phyloP scores from a whole-genome alignment of 2,113 vertebrate species.

The Pygoscelis antarcticus region DNA sequence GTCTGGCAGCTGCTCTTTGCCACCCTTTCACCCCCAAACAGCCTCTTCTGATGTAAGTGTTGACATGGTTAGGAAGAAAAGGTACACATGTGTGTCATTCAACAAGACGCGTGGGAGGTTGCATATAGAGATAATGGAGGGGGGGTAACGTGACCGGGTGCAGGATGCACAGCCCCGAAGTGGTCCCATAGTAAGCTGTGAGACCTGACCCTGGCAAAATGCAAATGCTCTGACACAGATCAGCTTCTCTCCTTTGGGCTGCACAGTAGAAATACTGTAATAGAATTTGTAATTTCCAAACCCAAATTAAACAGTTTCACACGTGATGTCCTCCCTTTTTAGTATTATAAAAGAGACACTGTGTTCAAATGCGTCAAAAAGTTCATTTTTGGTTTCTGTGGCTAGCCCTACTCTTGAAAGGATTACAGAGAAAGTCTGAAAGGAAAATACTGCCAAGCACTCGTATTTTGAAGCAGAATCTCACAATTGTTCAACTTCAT shows the following conservation, averaged over 20 bases:
- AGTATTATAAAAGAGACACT: not conserved
- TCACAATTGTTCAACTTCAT: not conserved
- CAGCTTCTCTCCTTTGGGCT: not conserved
- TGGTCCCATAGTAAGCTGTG: not conserved
- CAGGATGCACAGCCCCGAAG: not conserved
- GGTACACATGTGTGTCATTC: fast-evolving
- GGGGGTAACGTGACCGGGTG: fast-evolving
- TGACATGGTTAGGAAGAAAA: not conserved
- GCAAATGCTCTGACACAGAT: not conserved
- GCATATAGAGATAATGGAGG: not conserved
- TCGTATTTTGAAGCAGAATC: not conserved
- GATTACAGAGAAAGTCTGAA: not conserved
- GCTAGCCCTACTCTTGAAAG: not conserved
- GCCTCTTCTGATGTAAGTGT: not conserved
- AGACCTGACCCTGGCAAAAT: not conserved
- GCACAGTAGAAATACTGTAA: not conserved
- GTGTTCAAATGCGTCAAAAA: not conserved
- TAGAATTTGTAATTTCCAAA: not conserved
- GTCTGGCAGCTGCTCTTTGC: not conserved
- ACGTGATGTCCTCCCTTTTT: not conserved
- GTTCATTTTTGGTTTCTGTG: not conserved
- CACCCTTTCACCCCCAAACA: not conserved
- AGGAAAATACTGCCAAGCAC: not conserved
- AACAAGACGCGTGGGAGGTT: fast-evolving
- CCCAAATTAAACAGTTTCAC: not conserved